Evolutionary conservation across 2,113 vertebrate genomes (phyloP), one percentile per base, ranked within the genome.

Genomic region (Scomber colias): DNA sequence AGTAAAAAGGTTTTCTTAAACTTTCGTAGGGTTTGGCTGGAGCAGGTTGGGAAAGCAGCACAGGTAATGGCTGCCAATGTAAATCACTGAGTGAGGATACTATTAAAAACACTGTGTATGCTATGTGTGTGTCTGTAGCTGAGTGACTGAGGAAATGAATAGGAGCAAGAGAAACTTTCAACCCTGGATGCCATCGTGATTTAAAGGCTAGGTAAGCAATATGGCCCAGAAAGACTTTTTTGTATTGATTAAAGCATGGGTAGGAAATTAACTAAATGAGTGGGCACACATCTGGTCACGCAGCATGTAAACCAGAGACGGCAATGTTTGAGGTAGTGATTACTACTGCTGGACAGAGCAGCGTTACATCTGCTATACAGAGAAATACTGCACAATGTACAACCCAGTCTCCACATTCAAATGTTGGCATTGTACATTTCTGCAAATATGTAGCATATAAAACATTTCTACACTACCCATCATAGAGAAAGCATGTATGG

Each of bases 281-380:
- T 14, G 21, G 12, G 17, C 53, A 60, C 30, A 73, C 64, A 53
- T 69, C 31, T 57, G 4, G 30, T 57, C 69, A 68, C 16, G 46
- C 56, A 68, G 24, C 54, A 17, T 4, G 55, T 54, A 31, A 54
- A 60, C 35, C 40, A 24, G 21, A 61, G 55, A 74, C 8, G 30
- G 70, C 61, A 12, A 46, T 4, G 12, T 45, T 11, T 66, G 31
- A 73, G 27, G 50, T 7, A 1, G n/a, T 61, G 30, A 73, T 62
- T 63, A 53, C 48, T 16, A 6, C 10, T 11, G n/a, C 57, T 62
- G 35, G 50, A 55, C 10, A 75, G 61, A 75, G 11, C 51, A 53
- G 71, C 15, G 2, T 51, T 40, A 24, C 51, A 11, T 46, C 49
- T 64, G 35, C 60, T 53, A 35, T 27, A 11, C n/a, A 27, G 65